phyloP scores from a whole-genome alignment of 2,888 invertebrate genomes.

The Metellina segmentata region DNA sequence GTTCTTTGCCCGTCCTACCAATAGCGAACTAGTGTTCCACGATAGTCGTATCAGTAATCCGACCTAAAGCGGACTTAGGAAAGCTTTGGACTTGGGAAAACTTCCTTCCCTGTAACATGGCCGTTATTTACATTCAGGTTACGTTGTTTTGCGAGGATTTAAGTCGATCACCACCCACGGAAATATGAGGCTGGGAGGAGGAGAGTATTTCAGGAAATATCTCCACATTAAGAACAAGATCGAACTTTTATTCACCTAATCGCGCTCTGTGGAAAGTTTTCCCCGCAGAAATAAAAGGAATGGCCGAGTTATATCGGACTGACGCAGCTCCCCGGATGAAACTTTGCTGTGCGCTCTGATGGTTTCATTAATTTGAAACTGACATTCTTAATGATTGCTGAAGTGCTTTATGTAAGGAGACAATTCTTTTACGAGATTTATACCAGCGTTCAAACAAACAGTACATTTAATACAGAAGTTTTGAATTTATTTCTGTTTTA shows the following conservation, averaged over 20 bases:
- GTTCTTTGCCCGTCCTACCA: slow-evolving; percentile 36
- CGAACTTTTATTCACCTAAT: slow-evolving; percentile 1
- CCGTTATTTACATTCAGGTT: slow-evolving; percentile 52
- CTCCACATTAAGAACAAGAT: background rate
- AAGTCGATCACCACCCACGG: slow-evolving; percentile 1
- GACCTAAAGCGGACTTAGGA: slow-evolving; percentile 45
- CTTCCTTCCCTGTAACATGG: slow-evolving; percentile 6
- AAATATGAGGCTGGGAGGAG: background rate
- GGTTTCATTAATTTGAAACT: background rate
- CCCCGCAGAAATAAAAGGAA: background rate
- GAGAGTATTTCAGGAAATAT: background rate
- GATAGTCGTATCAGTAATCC: slow-evolving; percentile 51
- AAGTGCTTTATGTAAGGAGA: background rate
- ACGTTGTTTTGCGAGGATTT: slow-evolving; percentile 24
- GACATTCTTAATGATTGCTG: background rate
- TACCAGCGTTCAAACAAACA: background rate
- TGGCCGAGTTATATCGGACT: background rate
- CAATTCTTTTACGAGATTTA: background rate
- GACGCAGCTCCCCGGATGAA: background rate
- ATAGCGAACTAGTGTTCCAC: slow-evolving; percentile 38
- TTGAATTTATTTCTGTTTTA: too few species aligned
- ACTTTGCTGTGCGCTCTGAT: background rate
- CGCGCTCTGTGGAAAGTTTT: background rate
- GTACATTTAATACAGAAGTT: too few species aligned
- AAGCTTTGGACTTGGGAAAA: slow-evolving; percentile 26